These are phyloP conservation scores for Epirrita christyi DNA, from an alignment of 2,888 invertebrate species.

Conservation along the genomic window DNA sequence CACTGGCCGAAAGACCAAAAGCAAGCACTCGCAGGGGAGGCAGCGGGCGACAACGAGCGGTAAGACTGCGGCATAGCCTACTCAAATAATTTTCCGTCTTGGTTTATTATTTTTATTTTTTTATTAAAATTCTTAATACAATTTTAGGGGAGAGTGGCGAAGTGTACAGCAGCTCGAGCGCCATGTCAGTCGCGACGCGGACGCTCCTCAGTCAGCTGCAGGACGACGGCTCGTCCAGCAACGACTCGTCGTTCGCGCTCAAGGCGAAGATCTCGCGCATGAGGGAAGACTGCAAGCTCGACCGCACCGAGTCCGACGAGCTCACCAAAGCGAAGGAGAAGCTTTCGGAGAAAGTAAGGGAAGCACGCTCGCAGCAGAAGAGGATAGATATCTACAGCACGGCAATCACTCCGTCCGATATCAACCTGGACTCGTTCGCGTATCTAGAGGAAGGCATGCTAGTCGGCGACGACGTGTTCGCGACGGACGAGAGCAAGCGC, in stretches of 20 bases:
- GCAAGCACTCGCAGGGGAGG: conserved; percentile 62
- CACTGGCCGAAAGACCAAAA: conserved; percentile 61
- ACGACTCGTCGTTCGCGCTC: conserved; percentile 79
- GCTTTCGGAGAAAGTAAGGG: conserved; percentile 74
- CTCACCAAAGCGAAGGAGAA: conserved; percentile 75
- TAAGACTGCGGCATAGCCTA: conserved; percentile 50
- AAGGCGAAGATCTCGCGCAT: conserved; percentile 61
- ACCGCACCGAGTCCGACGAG: conserved; percentile 69
- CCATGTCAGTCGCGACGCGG: conserved; percentile 72
- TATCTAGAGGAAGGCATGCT: conserved; percentile 79
- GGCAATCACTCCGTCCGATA: conserved; percentile 79
- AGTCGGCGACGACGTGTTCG: conserved; percentile 76
- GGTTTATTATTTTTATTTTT: conserved; percentile 48
- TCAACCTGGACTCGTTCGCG: conserved; percentile 81
- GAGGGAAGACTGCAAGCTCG: conserved; percentile 58
- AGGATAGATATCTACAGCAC: conserved; percentile 83
- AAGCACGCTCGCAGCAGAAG: conserved; percentile 70
- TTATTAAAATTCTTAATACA: conserved; percentile 51
- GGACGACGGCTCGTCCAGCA: conserved; percentile 82
- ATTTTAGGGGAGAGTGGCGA: conserved; percentile 75
- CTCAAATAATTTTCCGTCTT: conserved; percentile 35
- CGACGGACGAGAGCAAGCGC: conserved; percentile 55
- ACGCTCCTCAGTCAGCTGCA: conserved; percentile 81
- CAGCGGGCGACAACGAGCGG: conserved; percentile 68
- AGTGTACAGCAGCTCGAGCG: conserved; percentile 68